Evolutionary conservation across 2,888 invertebrate genomes (phyloP), one percentile per base, ranked within the genome.

Genomic region (Drosophila mimetica): DNA sequence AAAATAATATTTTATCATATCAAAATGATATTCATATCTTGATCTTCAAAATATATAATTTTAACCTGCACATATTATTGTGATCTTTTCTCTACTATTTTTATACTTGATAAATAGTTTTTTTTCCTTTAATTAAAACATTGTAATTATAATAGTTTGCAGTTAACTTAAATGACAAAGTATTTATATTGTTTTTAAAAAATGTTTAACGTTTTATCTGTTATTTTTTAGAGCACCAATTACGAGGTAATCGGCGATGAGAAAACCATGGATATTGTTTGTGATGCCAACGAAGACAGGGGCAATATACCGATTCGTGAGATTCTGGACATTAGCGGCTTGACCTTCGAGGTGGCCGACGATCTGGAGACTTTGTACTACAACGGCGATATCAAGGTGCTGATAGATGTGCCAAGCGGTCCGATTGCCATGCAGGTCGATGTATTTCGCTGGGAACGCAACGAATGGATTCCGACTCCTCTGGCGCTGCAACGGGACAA

Each of bases 191-290:
- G 1, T 28, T 1, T 16, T 39, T 25, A 18, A 4, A 9, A 11
- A 11, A 30, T 30, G 9, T 30, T 11, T 8, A 30, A 11, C 3
- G 3, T 30, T 30, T 30, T 11, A 39, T 11, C 9, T 16, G 4
- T 11, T 9, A 36, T 2, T 25, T n/a, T 7, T n/a, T 32, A 77
- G 76, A 34, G 44, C 9, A 16, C n/a, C n/a, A 55, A 30, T 28
- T 81, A 71, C 53, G 71, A 71, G 8, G 1, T 82, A 9, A n/a
- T 67, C 4, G 16, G 18, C 13, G 66, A 79, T 48, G 81, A 84
- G n/a, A 61, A 44, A 6, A 7, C 42, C n/a, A 11, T 78, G 25
- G 6, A 57, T 0, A 11, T 55, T 4, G 5, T 22, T 2, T 82
- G 81, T 14, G 18, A 20, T 18, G 25, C 16, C 8, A n/a, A 34